Percentiles rank a stretch among this genome's conserved stretches.
Conservation (phyloP, 64 coral and sea anemone species). For the Cladopsammia gracilis region DNA sequence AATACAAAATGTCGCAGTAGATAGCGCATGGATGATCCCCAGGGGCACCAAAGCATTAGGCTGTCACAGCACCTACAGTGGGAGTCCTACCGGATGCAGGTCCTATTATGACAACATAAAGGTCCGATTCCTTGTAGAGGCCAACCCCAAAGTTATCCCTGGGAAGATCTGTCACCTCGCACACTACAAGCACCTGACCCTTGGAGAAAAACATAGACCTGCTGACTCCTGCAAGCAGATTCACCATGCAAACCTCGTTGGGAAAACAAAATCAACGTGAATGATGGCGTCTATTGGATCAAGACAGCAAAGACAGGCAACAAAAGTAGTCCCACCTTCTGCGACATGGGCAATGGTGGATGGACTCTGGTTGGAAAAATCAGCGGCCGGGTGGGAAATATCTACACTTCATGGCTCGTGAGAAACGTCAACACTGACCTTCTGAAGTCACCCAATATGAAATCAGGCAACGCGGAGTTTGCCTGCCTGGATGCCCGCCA, state of each 20-base stretch:
- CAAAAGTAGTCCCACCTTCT: conserved; percentile 55
- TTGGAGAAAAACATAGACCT: conserved; percentile 54
- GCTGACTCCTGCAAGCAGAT: conserved; percentile 88
- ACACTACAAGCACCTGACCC: neutral
- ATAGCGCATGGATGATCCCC: conserved; percentile 24
- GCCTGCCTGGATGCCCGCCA: conserved; percentile 73
- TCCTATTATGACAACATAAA: conserved; percentile 65
- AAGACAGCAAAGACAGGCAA: conserved; percentile 43
- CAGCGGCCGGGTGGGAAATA: conserved; percentile 70
- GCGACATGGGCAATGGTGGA: conserved; percentile 83
- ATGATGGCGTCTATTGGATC: conserved; percentile 83
- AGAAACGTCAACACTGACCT: conserved; percentile 49
- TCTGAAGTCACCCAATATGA: conserved; percentile 47
- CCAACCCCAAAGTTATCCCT: conserved; percentile 8
- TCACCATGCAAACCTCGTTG: conserved; percentile 43
- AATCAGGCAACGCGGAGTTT: neutral
- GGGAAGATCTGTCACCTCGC: conserved; percentile 31
- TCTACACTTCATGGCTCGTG: conserved; percentile 72
- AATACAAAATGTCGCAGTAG: conserved; percentile 51
- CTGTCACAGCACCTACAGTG: neutral
- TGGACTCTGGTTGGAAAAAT: conserved; percentile 93
- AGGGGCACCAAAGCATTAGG: conserved; percentile 35
- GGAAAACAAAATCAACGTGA: neutral
- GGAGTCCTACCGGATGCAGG: neutral
- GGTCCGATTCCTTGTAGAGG: conserved; percentile 6